Conservation (phyloP, 2,113 vertebrate genomes). For the Tricholaema leucomelas region DNA sequence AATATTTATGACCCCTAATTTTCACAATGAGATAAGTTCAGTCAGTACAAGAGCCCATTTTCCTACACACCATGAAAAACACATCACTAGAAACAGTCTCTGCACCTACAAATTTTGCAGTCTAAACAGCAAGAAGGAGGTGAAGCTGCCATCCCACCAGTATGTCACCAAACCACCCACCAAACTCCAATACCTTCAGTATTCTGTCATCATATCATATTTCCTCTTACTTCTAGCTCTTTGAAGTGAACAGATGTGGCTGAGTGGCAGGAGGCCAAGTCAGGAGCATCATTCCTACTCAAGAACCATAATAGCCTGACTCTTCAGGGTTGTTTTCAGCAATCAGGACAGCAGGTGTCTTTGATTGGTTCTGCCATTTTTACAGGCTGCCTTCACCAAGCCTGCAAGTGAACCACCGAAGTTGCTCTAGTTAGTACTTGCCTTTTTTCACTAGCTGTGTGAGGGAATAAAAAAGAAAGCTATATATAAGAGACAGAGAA, state of each 20-base stretch:
- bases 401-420: neutral
- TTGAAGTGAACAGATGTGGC: conserved; percentile 21
- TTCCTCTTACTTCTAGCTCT: neutral
- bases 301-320: neutral
- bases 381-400: neutral
- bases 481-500: neutral
- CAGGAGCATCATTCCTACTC: conserved; percentile 7
- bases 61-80: neutral
- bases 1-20: neutral
- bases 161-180: fast-evolving
- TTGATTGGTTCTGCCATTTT: conserved; percentile 41
- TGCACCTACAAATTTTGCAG: neutral
- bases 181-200: neutral
- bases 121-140: neutral
- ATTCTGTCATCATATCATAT: neutral
- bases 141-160: neutral
- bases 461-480: neutral
- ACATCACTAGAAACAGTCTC: neutral
- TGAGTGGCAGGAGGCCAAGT: neutral
- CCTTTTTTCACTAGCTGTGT: neutral
- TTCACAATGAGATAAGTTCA: neutral
- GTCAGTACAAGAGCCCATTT: neutral
- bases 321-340: conserved; percentile 37
- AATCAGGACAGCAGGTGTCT: conserved; percentile 47
- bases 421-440: fast-evolving